Conservation (phyloP, 2,888 invertebrate species). For the Empis stercorea region DNA sequence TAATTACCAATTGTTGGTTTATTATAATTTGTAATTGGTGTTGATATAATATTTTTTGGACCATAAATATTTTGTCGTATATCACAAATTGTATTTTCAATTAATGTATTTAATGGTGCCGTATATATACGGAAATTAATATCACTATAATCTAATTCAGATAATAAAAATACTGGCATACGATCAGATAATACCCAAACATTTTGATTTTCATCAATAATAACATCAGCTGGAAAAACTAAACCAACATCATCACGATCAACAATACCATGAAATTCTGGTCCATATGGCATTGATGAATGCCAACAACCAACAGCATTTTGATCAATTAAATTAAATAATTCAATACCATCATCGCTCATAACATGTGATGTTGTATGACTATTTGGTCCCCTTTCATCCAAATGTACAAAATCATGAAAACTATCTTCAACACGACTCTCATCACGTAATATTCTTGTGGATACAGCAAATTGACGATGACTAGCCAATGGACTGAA, state of each 20-base stretch:
- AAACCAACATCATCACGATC: constrained; percentile 64
- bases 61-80: constrained; percentile 26
- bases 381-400: constrained; percentile 50
- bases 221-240: constrained; percentile 68
- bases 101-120: constrained; percentile 50
- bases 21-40: constrained; percentile 13
- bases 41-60: constrained; percentile 18
- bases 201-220: constrained; percentile 55
- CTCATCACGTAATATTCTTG: constrained; percentile 55
- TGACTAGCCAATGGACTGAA: constrained; percentile 70
- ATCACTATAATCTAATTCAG: constrained; percentile 57
- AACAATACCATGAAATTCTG: constrained; percentile 53
- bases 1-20: constrained; percentile 2
- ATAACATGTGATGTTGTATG: constrained; percentile 64
- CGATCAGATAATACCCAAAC: constrained; percentile 73
- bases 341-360: constrained; percentile 60
- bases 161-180: constrained; percentile 64
- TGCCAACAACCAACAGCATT: constrained; percentile 79
- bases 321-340: constrained; percentile 66
- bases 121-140: constrained; percentile 66
- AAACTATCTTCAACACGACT: constrained; percentile 53
- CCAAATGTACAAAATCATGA: constrained; percentile 48
- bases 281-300: constrained; percentile 47
- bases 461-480: constrained; percentile 67
- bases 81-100: constrained; percentile 64